Conservation (phyloP, 2,113 vertebrate species). For the Cynocephalus volans region DNA sequence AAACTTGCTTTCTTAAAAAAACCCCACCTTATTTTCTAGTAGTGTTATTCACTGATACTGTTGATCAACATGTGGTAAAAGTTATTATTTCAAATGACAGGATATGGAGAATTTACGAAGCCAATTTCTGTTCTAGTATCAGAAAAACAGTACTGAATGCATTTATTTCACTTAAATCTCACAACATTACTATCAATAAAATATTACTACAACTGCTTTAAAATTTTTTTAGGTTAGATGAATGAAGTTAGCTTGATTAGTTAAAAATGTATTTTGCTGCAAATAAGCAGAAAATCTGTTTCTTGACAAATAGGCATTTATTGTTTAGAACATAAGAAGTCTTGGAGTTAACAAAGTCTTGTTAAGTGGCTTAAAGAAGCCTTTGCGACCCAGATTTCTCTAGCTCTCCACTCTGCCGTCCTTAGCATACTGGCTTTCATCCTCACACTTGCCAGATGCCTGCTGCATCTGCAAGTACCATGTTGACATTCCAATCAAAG, state of each 20-base stretch:
- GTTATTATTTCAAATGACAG: conserved; percentile 47
- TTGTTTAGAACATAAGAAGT: neutral
- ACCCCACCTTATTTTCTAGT: neutral
- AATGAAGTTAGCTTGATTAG: neutral
- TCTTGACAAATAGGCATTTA: neutral
- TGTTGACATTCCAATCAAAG: neutral
- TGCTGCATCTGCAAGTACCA: neutral
- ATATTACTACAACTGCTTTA: neutral
- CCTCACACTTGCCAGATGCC: neutral
- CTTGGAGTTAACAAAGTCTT: neutral
- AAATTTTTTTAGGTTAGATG: neutral
- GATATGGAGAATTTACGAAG: neutral
- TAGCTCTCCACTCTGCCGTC: neutral
- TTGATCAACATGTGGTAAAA: neutral
- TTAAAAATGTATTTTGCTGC: neutral
- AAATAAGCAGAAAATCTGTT: conserved; percentile 21
- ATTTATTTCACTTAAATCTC: conserved; percentile 40
- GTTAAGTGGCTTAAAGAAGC: neutral
- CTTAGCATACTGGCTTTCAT: neutral
- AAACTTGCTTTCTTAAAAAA: conserved; percentile 39
- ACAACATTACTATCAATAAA: neutral
- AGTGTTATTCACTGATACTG: neutral
- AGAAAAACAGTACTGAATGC: neutral
- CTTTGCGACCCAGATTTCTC: neutral
- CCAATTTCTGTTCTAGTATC: neutral